phyloP scores from a whole-genome alignment of 2,113 vertebrate species.

The Lepus europaeus region DNA sequence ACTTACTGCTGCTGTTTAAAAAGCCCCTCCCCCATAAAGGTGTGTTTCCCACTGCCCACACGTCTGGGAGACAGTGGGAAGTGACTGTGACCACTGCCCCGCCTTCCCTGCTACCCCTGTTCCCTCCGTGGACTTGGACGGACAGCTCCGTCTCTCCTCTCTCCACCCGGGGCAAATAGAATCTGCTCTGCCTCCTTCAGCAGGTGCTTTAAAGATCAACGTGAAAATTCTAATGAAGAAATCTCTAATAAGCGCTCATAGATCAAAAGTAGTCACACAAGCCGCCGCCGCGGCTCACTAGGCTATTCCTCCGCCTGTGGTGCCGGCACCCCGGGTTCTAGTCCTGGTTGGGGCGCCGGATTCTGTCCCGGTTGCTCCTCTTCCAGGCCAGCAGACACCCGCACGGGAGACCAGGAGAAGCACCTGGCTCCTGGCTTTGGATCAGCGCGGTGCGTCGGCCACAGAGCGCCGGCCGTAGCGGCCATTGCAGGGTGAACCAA shows the following conservation, averaged over 20 bases:
- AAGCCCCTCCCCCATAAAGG: not conserved
- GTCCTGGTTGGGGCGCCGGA: too few species aligned
- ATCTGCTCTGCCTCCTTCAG: not conserved
- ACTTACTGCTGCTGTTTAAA: not conserved
- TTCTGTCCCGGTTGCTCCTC: too few species aligned
- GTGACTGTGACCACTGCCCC: not conserved
- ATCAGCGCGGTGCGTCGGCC: too few species aligned
- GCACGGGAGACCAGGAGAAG: too few species aligned
- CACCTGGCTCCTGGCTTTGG: too few species aligned
- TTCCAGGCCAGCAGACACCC: too few species aligned
- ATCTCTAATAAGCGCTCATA: not conserved
- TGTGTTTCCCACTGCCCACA: accelerated
- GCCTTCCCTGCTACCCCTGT: not conserved
- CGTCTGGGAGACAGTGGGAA: not conserved
- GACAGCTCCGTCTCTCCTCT: not conserved
- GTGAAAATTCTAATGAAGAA: not conserved
- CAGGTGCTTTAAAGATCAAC: not conserved
- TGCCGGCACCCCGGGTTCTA: too few species aligned
- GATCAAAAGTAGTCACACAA: too few species aligned
- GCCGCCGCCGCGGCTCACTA: too few species aligned
- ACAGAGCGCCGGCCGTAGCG: too few species aligned
- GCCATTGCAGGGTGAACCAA: too few species aligned
- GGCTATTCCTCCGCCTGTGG: too few species aligned
- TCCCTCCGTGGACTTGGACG: not conserved
- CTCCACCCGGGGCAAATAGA: not conserved